A percentile compares a stretch with the other conserved stretches of the same genome.
phyloP scores from a whole-genome alignment of 2,888 invertebrate genomes.

The Trimorus sp. region DNA sequence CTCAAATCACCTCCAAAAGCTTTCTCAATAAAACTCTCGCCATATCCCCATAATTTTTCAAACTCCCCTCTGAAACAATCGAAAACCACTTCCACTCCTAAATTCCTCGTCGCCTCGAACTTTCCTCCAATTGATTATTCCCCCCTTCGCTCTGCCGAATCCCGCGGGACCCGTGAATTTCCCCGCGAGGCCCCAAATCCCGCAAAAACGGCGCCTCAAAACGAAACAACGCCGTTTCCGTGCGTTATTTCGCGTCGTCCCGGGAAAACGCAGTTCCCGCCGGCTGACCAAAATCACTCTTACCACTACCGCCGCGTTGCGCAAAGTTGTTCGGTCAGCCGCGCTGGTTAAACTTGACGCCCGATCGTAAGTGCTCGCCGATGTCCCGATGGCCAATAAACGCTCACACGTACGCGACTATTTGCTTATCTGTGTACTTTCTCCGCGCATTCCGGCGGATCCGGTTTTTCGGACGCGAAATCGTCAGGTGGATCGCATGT shows the following conservation, averaged over 20 bases:
- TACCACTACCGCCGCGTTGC: conserved; percentile 52
- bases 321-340: conserved; percentile 56
- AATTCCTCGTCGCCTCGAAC: too few species aligned
- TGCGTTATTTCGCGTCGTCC: conserved; percentile 43
- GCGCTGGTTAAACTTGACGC: conserved; percentile 60
- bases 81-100: too few species aligned
- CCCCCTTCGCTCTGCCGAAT: too few species aligned
- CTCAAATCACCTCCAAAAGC: too few species aligned
- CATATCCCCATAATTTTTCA: too few species aligned
- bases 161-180: background rate
- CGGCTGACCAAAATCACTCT: conserved; percentile 65
- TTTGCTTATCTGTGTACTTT: conserved; percentile 57
- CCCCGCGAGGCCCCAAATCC: background rate
- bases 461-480: conserved; percentile 24
- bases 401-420: conserved; percentile 39
- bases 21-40: too few species aligned
- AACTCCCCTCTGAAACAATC: too few species aligned
- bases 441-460: conserved; percentile 24
- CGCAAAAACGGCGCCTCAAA: background rate
- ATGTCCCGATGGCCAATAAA: conserved; percentile 63
- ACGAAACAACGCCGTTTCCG: conserved; percentile 6
- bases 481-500: conserved; percentile 25
- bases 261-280: conserved; percentile 57
- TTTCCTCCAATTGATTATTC: too few species aligned
- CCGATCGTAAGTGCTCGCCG: conserved; percentile 56